A percentile compares a stretch with the other conserved stretches of the same genome.
Conservation (phyloP, 1,140 invertebrate genomes). For the Neelides sp. region DNA sequence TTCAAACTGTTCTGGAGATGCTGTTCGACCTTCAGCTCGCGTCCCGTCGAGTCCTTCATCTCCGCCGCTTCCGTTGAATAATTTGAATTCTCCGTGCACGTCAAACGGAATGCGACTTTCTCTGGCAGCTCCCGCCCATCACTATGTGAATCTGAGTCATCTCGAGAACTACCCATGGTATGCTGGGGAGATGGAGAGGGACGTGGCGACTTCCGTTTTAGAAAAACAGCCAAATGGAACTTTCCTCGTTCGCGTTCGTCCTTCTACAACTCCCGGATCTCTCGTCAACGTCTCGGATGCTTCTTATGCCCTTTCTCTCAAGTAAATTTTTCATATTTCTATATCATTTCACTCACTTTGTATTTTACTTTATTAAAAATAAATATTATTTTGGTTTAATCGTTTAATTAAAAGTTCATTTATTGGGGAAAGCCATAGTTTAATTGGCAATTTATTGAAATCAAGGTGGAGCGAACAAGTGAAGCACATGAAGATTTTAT, state of each 20-base stretch:
- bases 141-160: slow-evolving; percentile 29
- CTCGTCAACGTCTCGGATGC: slow-evolving; percentile 41
- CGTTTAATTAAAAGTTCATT: neutral
- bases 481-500: slow-evolving; percentile 70
- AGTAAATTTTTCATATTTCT: slow-evolving; percentile 51
- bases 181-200: slow-evolving; percentile 76
- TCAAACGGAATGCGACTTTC: slow-evolving; percentile 27
- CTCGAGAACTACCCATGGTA: slow-evolving; percentile 42
- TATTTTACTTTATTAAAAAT: neutral
- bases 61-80: slow-evolving; percentile 25
- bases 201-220: slow-evolving; percentile 60
- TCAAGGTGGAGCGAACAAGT: slow-evolving; percentile 64
- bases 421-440: no score
- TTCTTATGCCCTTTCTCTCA: slow-evolving; percentile 74
- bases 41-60: slow-evolving; percentile 17
- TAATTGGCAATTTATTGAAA: slow-evolving; percentile 31
- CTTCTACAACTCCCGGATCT: slow-evolving; percentile 39
- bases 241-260: slow-evolving; percentile 71
- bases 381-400: neutral
- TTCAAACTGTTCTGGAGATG: no score
- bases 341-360: neutral
- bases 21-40: neutral
- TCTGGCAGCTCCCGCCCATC: slow-evolving; percentile 18
- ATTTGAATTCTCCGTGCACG: slow-evolving; percentile 22
- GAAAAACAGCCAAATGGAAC: slow-evolving; percentile 71